Evolutionary conservation across 2,797 vertebrate species (phyloP), one percentile per base, ranked within the genome.

Genomic region (Malacoctenus gilli): DNA sequence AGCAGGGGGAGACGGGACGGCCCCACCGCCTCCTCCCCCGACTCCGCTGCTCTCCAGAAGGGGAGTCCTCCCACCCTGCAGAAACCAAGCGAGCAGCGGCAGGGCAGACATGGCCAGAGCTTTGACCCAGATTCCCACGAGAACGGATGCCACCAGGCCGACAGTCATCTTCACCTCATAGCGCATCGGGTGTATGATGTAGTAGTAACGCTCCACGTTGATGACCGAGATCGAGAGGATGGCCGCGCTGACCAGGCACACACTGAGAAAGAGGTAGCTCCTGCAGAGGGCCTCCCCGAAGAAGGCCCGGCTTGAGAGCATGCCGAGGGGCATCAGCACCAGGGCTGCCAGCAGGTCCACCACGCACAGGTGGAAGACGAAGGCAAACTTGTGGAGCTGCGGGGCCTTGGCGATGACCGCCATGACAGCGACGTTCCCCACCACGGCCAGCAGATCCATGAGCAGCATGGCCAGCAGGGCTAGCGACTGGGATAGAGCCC

Each of bases 321-420:
- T 98, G 72, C 95, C 97, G 56, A 99, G 80, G 1, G 97, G 97
- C 97, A 99, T 97, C 81, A 98, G 91, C 59, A 97, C 95, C 77
- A 98, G 90, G 37, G 96, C 97, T 0, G 97, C 96, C 88, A 98
- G 82, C 49, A 99, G 93, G 82, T 98, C 97, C 91, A 99, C 96
- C 92, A 96, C 86, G 41, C 97, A 99, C 80, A 99, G 93, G 93
- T 99, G 97, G 92, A 99, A 98, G 86, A 99, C 97, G 0, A 99
- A 96, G 89, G 97, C 95, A 75, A 99, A 98, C 83, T 98, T 99
- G 65, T 95, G 93, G 56, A 99, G 90, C 65, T 96, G 94, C 0
- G 95, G 97, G 0, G 95, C 96, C 89, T 95, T 96, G 37, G 94
- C 94, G 4, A 99, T 98, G 49, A 98, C 97, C 0, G 92, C 91